Conservation (phyloP, 2,888 invertebrate species). For the Ophonus ardosiacus region DNA sequence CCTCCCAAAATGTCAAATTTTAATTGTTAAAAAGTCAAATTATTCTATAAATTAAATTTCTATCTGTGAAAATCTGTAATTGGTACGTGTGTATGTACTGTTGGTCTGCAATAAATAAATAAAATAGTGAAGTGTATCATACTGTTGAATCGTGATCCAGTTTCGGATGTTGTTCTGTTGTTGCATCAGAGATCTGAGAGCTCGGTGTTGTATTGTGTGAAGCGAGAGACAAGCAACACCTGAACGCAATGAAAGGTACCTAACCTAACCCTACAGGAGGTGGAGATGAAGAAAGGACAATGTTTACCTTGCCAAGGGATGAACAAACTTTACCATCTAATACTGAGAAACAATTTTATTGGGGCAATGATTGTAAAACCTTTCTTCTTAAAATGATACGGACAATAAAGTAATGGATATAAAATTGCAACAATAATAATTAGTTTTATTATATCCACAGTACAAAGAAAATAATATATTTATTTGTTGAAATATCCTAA, state of each 20-base stretch:
- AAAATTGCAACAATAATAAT: not conserved
- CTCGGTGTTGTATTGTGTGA: conserved; percentile 29
- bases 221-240: conserved; percentile 8
- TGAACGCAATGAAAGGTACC: conserved; percentile 33
- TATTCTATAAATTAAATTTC: too few relatives aligned
- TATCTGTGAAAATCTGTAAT: too few relatives aligned
- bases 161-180: not conserved
- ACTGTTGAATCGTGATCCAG: not conserved
- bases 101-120: too few relatives aligned
- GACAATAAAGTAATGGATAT: not conserved
- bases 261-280: not conserved
- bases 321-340: conserved; percentile 1
- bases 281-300: conserved; percentile 10
- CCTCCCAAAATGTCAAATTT: too few relatives aligned
- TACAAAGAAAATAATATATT: too few relatives aligned
- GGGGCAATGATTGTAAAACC: too few relatives aligned
- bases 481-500: too few relatives aligned
- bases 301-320: conserved; percentile 16
- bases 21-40: too few relatives aligned
- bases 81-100: too few relatives aligned
- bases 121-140: too few relatives aligned
- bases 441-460: too few relatives aligned
- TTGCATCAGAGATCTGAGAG: not conserved
- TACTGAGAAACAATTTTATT: not conserved
- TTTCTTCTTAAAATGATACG: too few relatives aligned